Base-by-base conservation (phyloP, 2,797 vertebrate species). In the Tokudaia muenninki region DNA sequence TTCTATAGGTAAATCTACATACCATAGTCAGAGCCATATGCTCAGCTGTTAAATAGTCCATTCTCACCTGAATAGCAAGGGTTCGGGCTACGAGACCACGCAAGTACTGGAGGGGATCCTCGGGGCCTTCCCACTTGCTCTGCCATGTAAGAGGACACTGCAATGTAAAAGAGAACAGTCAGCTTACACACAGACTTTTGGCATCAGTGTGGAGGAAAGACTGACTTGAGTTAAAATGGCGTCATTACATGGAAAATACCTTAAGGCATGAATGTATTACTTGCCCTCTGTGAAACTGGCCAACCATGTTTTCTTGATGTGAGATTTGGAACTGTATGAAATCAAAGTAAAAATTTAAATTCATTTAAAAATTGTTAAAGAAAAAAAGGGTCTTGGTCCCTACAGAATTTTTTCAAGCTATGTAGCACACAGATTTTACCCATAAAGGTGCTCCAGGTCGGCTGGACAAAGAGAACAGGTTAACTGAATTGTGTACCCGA, bases 81-180 rank as follows among this genome's bases (percentile, higher is more conserved):
- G 99, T 98, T 96, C 99, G 98, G 78, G 99, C 98, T 67, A 99
- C 99, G 0, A 99, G 99, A 26, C 99, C 99, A 98, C 99, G 98
- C 26, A 99, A 99, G 98, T 99, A 99, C 6, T 99, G 99, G 98
- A 99, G 99, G 19, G 99, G 99, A 96, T 99, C 99, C 92, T 99
- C 99, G n/a, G 99, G 99, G 80, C 99, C 99, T 98, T 99, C 99
- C 99, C 99, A 99, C 95, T 99, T 99, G 98, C 97, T 99, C 98
- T 99, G 99, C 99, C 99, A 99, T 8, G 98, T 83, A 59, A 98
- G 82, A 7, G 99, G 99, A 97, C 99, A 99, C 99, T 99, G 98
- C n/a, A 97, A 97, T 37, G 91, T 86, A 95, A 95, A 98, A 44
- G 7, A 75, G 67, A 88, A 96, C 67, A 74, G 67, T 89, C 89